Evolutionary conservation across 2,888 invertebrate genomes (phyloP).

Genomic region (Eristalinus sepulchralis): DNA sequence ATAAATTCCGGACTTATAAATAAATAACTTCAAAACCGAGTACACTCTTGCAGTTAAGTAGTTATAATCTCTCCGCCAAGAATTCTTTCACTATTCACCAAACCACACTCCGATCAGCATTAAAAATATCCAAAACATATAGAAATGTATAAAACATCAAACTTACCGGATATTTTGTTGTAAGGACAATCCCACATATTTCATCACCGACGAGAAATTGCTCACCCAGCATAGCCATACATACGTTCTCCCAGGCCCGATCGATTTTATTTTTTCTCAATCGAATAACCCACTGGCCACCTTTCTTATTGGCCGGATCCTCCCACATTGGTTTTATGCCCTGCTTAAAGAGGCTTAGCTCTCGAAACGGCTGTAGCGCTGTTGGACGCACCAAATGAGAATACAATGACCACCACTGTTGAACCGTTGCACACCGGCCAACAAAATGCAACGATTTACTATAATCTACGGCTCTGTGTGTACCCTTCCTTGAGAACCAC

Average conservation of each 20-base stretch:
- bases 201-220: conserved; percentile 99
- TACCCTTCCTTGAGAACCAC: conserved; percentile 88
- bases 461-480: conserved; percentile 79
- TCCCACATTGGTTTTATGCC: conserved; percentile 99
- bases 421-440: conserved; percentile 94
- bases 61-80: neutral
- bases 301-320: conserved; percentile 96
- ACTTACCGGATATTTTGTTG: conserved; percentile 90
- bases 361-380: conserved; percentile 94
- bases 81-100: neutral
- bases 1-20: too few species aligned
- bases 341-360: conserved; percentile 97
- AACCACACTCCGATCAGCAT: conserved; percentile 21
- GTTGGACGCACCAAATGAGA: conserved; percentile 94
- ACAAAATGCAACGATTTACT: conserved; percentile 89
- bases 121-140: neutral
- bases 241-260: conserved; percentile 98
- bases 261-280: conserved; percentile 96
- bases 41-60: neutral
- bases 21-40: too few species aligned
- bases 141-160: neutral
- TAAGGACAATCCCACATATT: conserved; percentile 98
- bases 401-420: conserved; percentile 99
- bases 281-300: conserved; percentile 99
- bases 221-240: conserved; percentile 99